These are phyloP conservation scores for Urocyon cinereoargenteus DNA, from an alignment of 2,797 vertebrate species.

Conservation along the genomic window DNA sequence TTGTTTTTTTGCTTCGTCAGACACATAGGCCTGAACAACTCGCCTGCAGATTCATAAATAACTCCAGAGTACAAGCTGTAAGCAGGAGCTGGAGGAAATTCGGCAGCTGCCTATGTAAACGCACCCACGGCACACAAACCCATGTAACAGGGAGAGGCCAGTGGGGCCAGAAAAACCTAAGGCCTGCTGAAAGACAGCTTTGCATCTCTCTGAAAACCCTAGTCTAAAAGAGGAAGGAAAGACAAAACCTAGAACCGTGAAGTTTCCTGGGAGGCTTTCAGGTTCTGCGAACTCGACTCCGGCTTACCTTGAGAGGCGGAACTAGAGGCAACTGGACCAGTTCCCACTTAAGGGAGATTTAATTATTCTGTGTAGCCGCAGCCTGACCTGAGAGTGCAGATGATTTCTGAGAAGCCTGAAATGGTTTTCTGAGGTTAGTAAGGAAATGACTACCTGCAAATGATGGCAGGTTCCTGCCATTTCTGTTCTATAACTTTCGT, in stretches of 20 bases:
- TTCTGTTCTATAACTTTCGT: background rate
- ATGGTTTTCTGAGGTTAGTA: background rate
- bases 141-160: fast-evolving
- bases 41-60: background rate
- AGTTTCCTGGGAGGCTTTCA: background rate
- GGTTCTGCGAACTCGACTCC: background rate
- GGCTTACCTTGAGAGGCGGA: conserved; percentile 42
- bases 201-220: background rate
- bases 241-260: background rate
- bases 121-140: background rate
- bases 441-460: background rate
- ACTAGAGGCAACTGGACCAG: background rate
- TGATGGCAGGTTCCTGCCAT: background rate
- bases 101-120: fast-evolving
- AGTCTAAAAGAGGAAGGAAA: background rate
- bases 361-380: conserved; percentile 39
- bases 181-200: background rate
- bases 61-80: background rate
- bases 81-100: background rate
- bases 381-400: background rate
- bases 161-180: background rate
- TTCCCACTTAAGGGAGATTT: conserved; percentile 38
- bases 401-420: conserved; percentile 49
- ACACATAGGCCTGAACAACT: background rate
- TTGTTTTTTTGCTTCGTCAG: background rate